Conservation (phyloP, 2,888 invertebrate genomes). For the Brassicogethes aeneus region DNA sequence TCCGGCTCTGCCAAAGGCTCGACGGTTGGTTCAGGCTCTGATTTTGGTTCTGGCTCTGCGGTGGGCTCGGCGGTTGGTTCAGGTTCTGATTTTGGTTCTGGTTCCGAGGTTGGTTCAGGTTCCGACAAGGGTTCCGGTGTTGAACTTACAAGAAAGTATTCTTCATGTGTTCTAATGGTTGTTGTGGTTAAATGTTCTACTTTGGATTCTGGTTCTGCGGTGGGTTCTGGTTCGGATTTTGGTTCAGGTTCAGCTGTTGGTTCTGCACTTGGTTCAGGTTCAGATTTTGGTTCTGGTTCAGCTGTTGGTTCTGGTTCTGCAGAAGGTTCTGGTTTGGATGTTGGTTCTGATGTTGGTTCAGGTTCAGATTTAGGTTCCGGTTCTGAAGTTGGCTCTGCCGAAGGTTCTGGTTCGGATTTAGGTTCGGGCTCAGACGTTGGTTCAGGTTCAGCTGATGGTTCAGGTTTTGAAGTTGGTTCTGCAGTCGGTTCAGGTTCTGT, state of each 20-base stretch:
- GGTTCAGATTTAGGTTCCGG: constrained; percentile 32
- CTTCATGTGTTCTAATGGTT: background rate
- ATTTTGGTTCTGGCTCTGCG: constrained; percentile 24
- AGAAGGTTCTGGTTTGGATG: constrained; percentile 24
- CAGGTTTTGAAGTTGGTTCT: constrained; percentile 21
- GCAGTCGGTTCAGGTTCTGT: constrained; percentile 21
- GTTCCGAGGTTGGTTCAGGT: constrained; percentile 13
- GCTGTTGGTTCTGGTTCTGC: constrained; percentile 20
- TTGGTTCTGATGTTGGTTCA: constrained; percentile 15
- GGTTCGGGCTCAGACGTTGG: constrained; percentile 20
- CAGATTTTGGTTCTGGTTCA: constrained; percentile 21
- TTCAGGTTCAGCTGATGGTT: constrained; percentile 24
- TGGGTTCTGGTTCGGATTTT: constrained; percentile 18
- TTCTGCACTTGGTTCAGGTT: constrained; percentile 25
- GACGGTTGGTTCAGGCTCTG: constrained; percentile 41
- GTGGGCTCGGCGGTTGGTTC: constrained; percentile 24
- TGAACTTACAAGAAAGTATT: constrained; percentile 8
- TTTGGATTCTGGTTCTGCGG: constrained; percentile 24
- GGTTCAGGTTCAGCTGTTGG: constrained; percentile 19
- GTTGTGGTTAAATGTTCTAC: constrained; percentile 22
- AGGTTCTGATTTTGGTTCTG: constrained; percentile 26
- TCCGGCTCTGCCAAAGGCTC: constrained; percentile 34
- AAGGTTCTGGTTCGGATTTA: constrained; percentile 18
- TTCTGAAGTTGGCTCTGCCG: constrained; percentile 19
- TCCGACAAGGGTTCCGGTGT: constrained; percentile 24